phyloP scores from a whole-genome alignment of 2,888 invertebrate genomes.

The Piscicola geometra region DNA sequence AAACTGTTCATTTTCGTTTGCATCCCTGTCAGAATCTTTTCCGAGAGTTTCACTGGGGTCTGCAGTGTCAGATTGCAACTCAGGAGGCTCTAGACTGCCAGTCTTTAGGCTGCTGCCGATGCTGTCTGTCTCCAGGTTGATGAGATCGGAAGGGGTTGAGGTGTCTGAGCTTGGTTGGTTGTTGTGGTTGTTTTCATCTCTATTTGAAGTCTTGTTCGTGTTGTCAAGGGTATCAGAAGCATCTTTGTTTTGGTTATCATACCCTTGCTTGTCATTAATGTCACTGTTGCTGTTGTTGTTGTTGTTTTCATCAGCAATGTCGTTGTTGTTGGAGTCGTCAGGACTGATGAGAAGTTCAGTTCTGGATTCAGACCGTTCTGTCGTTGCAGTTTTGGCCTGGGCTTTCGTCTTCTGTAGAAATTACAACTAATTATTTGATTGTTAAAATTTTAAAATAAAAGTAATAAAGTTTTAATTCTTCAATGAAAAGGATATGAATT shows the following conservation, averaged over 20 bases:
- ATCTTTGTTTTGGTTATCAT: not conserved
- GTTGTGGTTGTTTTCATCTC: too few species aligned
- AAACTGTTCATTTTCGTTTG: too few species aligned
- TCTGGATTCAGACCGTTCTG: not conserved
- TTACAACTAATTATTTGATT: too few species aligned
- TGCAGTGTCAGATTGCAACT: not conserved
- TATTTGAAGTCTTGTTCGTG: not conserved
- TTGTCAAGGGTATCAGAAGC: not conserved
- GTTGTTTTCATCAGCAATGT: not conserved
- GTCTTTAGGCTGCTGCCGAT: not conserved
- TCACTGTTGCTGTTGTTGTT: conserved; percentile 10
- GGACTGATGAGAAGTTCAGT: too few species aligned
- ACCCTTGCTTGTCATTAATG: not conserved
- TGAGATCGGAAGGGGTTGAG: not conserved
- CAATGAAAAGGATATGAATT: too few species aligned
- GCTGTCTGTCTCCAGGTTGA: not conserved
- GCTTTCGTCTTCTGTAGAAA: too few species aligned
- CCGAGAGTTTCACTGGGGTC: too few species aligned
- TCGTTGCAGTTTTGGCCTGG: not conserved
- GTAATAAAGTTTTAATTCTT: not conserved
- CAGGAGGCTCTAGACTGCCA: not conserved
- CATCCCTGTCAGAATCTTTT: not conserved
- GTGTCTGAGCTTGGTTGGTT: not conserved
- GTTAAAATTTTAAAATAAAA: too few species aligned
- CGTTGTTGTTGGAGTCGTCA: conserved; percentile 6